These are phyloP conservation scores for Sus cebifrons DNA, from an alignment of 2,797 vertebrate genomes.

Conservation along the genomic window DNA sequence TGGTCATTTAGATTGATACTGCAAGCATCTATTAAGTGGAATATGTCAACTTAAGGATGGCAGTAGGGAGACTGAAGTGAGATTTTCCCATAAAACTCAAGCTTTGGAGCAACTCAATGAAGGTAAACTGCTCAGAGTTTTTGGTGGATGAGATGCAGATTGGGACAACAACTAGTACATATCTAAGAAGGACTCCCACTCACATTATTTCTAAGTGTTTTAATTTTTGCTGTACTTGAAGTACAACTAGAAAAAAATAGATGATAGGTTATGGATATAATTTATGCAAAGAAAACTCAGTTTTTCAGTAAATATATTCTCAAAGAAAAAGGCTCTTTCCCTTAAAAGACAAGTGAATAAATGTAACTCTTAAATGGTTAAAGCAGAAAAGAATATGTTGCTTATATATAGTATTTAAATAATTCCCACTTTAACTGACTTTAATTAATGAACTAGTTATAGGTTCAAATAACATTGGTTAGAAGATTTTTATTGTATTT, in stretches of 20 bases:
- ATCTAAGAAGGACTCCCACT: not conserved
- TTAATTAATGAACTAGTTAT: not conserved
- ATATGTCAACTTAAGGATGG: not conserved
- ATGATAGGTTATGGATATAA: not conserved
- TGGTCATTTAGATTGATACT: not conserved
- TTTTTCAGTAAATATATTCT: not conserved
- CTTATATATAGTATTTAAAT: slow-evolving; percentile 14
- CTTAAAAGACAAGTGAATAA: not conserved
- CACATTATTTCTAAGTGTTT: not conserved
- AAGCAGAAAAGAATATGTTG: not conserved
- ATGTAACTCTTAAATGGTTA: not conserved
- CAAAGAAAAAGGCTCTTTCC: not conserved
- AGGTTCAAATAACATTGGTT: not conserved
- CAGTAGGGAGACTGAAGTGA: not conserved
- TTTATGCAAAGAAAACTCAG: not conserved
- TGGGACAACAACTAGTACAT: not conserved
- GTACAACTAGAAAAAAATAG: not conserved
- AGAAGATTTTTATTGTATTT: not conserved
- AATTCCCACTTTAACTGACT: not conserved
- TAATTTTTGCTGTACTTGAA: not conserved
- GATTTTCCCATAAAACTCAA: not conserved
- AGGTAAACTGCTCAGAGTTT: not conserved
- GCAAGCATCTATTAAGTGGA: not conserved
- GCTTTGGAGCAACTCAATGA: not conserved
- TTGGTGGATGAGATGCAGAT: not conserved